Base-by-base conservation (phyloP, 2,888 invertebrate species). In the Drosophila dives region DNA sequence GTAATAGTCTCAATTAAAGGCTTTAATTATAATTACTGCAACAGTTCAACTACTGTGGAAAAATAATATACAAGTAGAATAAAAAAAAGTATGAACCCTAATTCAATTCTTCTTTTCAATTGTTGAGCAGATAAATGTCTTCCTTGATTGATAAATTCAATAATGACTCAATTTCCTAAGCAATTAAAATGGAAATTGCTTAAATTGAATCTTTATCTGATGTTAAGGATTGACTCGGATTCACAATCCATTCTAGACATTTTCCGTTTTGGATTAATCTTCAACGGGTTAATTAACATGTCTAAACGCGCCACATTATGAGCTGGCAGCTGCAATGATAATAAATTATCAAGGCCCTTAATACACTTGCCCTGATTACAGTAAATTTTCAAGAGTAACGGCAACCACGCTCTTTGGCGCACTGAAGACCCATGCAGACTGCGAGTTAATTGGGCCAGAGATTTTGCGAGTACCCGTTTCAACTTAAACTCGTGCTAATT, bases 401-500 rank as follows among this genome's bases (percentile, higher is more conserved):
- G 10, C 12, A 3, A n/a, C 7, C 32, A 12, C n/a, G 40, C 59
- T 29, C 29, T 50, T 17, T 8, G 11, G 2, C 26, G 36, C n/a
- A 29, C 55, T 56, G 33, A 59, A 55, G 62, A 66, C 45, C 67
- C 42, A 23, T 50, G 40, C 60, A 49, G 64, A 38, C 33, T 34
- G 32, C 55, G 17, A 58, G 56, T 83, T 80, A 82, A 88, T 79
- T 75, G 71, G 51, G 56, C 36, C 40, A 34, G 66, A 66, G 36
- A 66, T 34, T 34, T 74, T 65, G 65, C 74, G 58, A 73, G 23
- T 26, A 50, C 58, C n/a, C 36, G 60, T n/a, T 71, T 64, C 65
- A 66, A 74, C 60, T 81, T 81, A 54, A 86, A 65, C 68, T 59
- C 61, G 55, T 60, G 71, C 77, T 84, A 89, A 84, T 84, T 84